Conservation (phyloP, 2,797 vertebrate genomes). For the Argyrosomus regius region DNA sequence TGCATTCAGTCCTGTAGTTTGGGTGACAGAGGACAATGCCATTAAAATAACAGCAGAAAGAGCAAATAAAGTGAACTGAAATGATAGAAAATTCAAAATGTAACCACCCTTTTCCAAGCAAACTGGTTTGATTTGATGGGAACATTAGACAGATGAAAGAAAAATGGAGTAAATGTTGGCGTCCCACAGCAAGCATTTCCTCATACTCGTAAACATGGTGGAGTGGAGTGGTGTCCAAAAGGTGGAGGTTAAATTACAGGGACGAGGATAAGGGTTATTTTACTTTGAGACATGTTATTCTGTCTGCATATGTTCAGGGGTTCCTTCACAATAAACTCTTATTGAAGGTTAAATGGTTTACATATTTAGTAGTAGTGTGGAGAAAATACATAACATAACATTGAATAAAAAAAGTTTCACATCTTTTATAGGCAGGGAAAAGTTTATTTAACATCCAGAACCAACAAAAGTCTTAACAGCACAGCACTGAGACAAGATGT, state of each 20-base stretch:
- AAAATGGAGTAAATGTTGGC: not conserved
- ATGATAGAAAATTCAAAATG: not conserved
- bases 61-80: not conserved
- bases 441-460: not conserved
- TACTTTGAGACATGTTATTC: not conserved
- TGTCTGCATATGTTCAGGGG: not conserved
- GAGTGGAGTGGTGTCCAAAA: not conserved
- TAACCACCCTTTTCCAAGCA: not conserved
- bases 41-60: not conserved
- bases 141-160: not conserved
- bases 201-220: not conserved
- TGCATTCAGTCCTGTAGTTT: not conserved
- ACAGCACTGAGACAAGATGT: not conserved
- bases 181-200: not conserved
- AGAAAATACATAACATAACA: not conserved
- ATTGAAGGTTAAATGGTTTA: not conserved
- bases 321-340: not conserved
- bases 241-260: not conserved
- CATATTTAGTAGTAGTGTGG: not conserved
- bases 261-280: not conserved
- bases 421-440: not conserved
- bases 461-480: not conserved
- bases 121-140: not conserved
- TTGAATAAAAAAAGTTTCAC: no score
- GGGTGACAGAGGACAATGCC: not conserved